A percentile compares a stretch with the other conserved stretches of the same genome.
Evolutionary conservation across 2,888 invertebrate species (phyloP).

Genomic region (Cactoblastis cactorum): DNA sequence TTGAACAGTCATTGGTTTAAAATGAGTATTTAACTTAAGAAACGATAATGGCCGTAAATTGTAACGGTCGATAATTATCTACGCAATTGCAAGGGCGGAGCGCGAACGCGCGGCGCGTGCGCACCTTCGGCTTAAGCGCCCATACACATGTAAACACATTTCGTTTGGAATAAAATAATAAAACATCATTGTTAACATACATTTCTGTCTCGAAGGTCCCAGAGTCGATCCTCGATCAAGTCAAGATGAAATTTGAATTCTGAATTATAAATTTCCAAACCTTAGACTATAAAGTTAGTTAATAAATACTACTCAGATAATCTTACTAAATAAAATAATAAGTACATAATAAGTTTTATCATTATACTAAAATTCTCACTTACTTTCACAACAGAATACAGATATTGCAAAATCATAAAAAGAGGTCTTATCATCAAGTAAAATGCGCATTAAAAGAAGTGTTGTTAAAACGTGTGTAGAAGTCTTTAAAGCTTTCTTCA

Average conservation of each 20-base stretch:
- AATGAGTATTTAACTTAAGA: conserved; percentile 22
- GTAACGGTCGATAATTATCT: conserved; percentile 35
- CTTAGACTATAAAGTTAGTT: too few relatives aligned
- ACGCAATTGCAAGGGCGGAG: conserved; percentile 39
- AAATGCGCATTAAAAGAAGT: conserved; percentile 10
- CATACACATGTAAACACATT: conserved; percentile 12
- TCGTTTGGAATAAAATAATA: too few relatives aligned
- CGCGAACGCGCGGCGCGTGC: conserved; percentile 28
- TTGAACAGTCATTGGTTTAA: neutral
- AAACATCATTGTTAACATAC: too few relatives aligned
- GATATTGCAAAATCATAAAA: neutral
- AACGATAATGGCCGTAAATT: conserved; percentile 35
- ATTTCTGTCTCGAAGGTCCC: too few relatives aligned
- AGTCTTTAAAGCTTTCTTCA: conserved; percentile 18
- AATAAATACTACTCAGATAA: too few relatives aligned
- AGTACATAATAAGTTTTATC: too few relatives aligned
- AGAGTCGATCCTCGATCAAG: too few relatives aligned
- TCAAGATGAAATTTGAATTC: too few relatives aligned
- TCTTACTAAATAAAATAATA: too few relatives aligned
- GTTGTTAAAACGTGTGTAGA: conserved; percentile 9
- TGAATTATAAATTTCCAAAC: too few relatives aligned
- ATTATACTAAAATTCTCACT: too few relatives aligned
- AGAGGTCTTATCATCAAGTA: conserved; percentile 11
- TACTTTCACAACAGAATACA: neutral
- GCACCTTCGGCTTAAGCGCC: conserved; percentile 11